phyloP scores from a whole-genome alignment of 2,888 invertebrate genomes.

The Zaprionus lineosus region DNA sequence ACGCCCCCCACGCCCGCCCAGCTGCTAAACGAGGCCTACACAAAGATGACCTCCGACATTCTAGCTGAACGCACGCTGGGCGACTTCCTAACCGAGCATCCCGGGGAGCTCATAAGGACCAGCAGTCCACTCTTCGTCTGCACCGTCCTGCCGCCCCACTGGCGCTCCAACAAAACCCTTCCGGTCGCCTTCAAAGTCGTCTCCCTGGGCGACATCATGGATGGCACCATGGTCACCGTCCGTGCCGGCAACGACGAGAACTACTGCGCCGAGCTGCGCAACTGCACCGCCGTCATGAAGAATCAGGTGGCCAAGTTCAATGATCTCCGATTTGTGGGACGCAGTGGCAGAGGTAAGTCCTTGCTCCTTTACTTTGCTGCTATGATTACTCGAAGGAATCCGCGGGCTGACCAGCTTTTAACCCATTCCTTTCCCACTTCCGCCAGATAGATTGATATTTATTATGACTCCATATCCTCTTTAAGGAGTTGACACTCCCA shows the following conservation, averaged over 20 bases:
- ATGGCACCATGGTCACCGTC: constrained; percentile 97
- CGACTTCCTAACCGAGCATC: constrained; percentile 94
- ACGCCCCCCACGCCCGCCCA: constrained; percentile 88
- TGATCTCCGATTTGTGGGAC: constrained; percentile 98
- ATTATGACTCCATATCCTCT: too few species aligned
- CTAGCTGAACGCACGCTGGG: constrained; percentile 93
- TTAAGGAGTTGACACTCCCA: too few species aligned
- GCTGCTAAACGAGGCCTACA: constrained; percentile 91
- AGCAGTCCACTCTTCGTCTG: constrained; percentile 97
- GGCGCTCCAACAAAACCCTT: constrained; percentile 99
- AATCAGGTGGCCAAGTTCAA: constrained; percentile 99
- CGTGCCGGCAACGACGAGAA: constrained; percentile 99
- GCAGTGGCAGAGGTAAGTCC: constrained; percentile 99
- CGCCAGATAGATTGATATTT: too few species aligned
- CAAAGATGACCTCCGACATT: constrained; percentile 95
- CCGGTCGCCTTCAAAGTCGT: constrained; percentile 98
- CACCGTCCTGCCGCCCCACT: constrained; percentile 96
- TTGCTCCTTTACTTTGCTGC: too few species aligned
- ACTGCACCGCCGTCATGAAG: constrained; percentile 98
- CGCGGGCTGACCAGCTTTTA: too few species aligned
- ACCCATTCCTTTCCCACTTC: too few species aligned
- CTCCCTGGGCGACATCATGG: constrained; percentile 95
- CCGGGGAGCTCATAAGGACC: constrained; percentile 95
- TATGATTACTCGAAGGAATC: too few species aligned
- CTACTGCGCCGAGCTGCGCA: constrained; percentile 96